These are phyloP conservation scores for Nilaparvata lugens DNA, from an alignment of 1,140 invertebrate species.

Conservation along the genomic window DNA sequence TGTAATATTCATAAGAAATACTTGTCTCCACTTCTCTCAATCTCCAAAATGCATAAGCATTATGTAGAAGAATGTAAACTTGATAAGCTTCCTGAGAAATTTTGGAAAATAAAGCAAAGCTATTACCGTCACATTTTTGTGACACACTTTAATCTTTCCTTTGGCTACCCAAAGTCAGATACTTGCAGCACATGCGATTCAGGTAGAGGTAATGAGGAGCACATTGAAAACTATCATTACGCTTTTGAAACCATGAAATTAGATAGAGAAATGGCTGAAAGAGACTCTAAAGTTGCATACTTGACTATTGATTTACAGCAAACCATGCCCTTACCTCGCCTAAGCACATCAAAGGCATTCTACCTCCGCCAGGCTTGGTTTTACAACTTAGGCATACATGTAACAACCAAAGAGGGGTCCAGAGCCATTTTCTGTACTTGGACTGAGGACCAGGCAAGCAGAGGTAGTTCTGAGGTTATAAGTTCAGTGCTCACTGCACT, in stretches of 20 bases:
- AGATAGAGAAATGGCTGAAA: neutral
- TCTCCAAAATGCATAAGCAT: constrained; percentile 11
- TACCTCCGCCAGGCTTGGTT: constrained; percentile 1
- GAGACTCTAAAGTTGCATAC: neutral
- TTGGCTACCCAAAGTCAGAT: neutral
- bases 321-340: constrained; percentile 5
- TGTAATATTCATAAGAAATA: constrained; percentile 8
- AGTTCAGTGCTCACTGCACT: neutral
- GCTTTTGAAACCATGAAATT: neutral
- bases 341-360: constrained; percentile 6
- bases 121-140: neutral
- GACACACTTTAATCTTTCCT: constrained; percentile 2
- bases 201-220: neutral
- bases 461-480: constrained; percentile 1
- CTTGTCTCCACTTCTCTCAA: constrained; percentile 6
- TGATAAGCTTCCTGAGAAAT: neutral
- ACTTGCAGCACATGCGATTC: constrained; percentile 7
- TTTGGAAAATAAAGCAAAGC: constrained; percentile 3
- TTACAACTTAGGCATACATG: constrained; percentile 8
- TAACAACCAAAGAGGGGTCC: neutral
- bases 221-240: constrained; percentile 2
- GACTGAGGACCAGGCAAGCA: neutral
- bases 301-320: constrained; percentile 4
- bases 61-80: neutral
- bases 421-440: neutral